Base-by-base conservation (phyloP, 2,888 invertebrate genomes). In the Acleris laterana region DNA sequence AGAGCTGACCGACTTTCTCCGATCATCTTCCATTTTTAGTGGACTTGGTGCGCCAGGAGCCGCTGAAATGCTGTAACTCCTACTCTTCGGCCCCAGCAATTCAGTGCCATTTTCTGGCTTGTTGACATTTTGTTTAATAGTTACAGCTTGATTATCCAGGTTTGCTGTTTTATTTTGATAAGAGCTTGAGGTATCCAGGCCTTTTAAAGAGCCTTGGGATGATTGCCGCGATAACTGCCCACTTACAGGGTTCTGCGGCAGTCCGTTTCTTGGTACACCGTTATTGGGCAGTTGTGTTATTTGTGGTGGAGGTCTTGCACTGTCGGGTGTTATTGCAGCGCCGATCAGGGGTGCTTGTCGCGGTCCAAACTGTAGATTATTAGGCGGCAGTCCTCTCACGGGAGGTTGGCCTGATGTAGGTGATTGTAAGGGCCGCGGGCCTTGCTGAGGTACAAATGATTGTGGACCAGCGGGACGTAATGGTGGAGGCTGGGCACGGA, bases 11-110 rank as follows among this genome's bases (percentile, higher is more conserved):
- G 94, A 93, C 74, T 92, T 90, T 68, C 93, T 83, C 58, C 94
- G 83, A 76, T 93, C 94, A 72, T 94, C 94, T 70, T 93, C 91
- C 69, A 82, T 69, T 76, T 90, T 89, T 57, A 89, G 78, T 38
- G 89, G 88, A 71, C 89, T 90, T 50, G 90, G 88, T 69, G 93
- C 83, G 20, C 91, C 91, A 50, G 92, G 88, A 71, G 93, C 93
- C 38, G 93, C 93, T 64, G 93, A 89, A 72, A 94, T 90, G 73
- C 94, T 94, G 70, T 83, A 93, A 74, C 94, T 94, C 78, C 94
- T 89, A 38, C 90, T 90, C 82, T 94, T 94, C 71, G 88, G 84
- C 68, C 90, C 90, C 70, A 90, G 79, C 70, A 88, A 79, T 62
- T 91, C 91, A 74, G 82, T 77, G 68, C 83, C 87, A 72, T 86